Base-by-base conservation (phyloP, 2,797 vertebrate species). In the Lates japonicus region DNA sequence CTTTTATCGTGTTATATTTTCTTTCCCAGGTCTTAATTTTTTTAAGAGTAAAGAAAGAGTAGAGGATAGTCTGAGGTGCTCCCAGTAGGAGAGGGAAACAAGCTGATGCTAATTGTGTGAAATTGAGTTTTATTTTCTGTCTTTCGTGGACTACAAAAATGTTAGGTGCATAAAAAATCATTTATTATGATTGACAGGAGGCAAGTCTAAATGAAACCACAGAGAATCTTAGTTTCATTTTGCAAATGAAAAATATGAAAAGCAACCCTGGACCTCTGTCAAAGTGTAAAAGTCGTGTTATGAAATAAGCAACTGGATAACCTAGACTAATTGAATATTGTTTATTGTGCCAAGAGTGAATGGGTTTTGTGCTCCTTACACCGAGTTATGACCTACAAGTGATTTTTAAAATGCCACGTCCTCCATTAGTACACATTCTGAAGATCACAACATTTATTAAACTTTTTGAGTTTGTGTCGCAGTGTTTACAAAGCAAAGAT, bases 111-210 rank as follows among this genome's bases (percentile, higher is more conserved):
- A 52, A 52, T 64, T 70, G 46, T 72, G 59, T 71, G 39, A 59
- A 55, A 83, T n/a, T n/a, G n/a, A n/a, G n/a, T n/a, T n/a, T n/a
- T n/a, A n/a, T n/a, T n/a, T n/a, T n/a, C n/a, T n/a, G n/a, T n/a
- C n/a, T n/a, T n/a, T n/a, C n/a, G n/a, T n/a, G n/a, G n/a, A n/a
- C n/a, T n/a, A n/a, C n/a, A n/a, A n/a, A n/a, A n/a, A n/a, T n/a
- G n/a, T n/a, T n/a, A n/a, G n/a, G n/a, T n/a, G n/a, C n/a, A n/a
- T n/a, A n/a, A n/a, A n/a, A n/a, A n/a, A n/a, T n/a, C n/a, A n/a
- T n/a, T n/a, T n/a, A n/a, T n/a, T n/a, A n/a, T 76, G 64, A 73
- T 64, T 57, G 75, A 69, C 49, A 62, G 66, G 37, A 49, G 46
- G 16, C 49, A 44, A 37, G 31, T 64, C 55, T 54, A 52, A 72